These are phyloP conservation scores for Drosophila parabipectinata DNA, from an alignment of 1,140 invertebrate species.

Conservation along the genomic window DNA sequence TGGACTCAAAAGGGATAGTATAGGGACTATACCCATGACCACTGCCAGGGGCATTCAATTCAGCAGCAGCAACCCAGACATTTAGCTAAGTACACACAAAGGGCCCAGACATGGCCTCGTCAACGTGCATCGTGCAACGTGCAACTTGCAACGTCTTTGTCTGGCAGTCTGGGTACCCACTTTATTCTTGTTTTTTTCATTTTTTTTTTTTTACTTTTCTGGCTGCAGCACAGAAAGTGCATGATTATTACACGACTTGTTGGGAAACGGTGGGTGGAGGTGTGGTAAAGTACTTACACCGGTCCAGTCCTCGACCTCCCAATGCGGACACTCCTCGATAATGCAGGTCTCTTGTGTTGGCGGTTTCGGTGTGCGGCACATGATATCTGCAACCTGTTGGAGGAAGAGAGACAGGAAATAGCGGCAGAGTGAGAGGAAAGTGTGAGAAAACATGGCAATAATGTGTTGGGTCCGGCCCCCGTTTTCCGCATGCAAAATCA, in stretches of 20 bases:
- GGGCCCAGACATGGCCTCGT: slow-evolving; percentile 54
- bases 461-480: slow-evolving; percentile 29
- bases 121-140: slow-evolving; percentile 26
- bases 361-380: slow-evolving; percentile 90
- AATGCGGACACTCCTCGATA: slow-evolving; percentile 91
- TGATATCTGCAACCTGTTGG: slow-evolving; percentile 88
- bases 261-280: slow-evolving; percentile 8
- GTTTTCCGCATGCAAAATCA: slow-evolving; percentile 55
- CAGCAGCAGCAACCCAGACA: slow-evolving; percentile 54
- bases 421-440: slow-evolving; percentile 9
- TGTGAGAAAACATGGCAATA: slow-evolving; percentile 69
- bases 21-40: slow-evolving; percentile 9
- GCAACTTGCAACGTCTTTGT: slow-evolving; percentile 20
- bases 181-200: neutral
- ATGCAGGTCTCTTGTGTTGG: slow-evolving; percentile 92
- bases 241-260: slow-evolving; percentile 68
- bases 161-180: slow-evolving; percentile 8
- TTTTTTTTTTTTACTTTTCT: slow-evolving; percentile 4
- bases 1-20: neutral
- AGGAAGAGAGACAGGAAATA: neutral
- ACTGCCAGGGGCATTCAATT: slow-evolving; percentile 14
- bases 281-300: slow-evolving; percentile 87
- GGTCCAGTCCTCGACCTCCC: slow-evolving; percentile 93
- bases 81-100: slow-evolving; percentile 67
- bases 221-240: slow-evolving; percentile 58